Percentiles rank a stretch among this genome's conserved stretches.
Evolutionary conservation across 2,888 invertebrate species (phyloP).

Genomic region (Drosophila meridiana): DNA sequence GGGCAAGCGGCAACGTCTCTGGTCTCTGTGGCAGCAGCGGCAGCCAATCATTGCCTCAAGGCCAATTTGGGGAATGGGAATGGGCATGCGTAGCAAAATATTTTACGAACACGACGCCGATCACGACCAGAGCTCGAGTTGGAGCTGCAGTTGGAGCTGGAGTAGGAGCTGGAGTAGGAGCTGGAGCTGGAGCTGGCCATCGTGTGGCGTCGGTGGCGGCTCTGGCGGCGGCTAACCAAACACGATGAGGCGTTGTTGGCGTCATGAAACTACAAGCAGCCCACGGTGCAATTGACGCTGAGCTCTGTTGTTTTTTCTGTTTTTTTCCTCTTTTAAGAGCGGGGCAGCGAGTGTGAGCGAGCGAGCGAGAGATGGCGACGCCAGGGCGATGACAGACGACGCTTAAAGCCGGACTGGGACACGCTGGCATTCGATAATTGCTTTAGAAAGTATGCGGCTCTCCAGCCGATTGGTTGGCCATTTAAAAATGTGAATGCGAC

Average conservation of each 20-base stretch:
- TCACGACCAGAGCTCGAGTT: constrained; percentile 48
- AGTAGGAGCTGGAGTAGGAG: constrained; percentile 5
- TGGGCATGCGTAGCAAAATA: constrained; percentile 66
- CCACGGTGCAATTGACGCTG: constrained; percentile 69
- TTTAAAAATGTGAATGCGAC: constrained; percentile 53
- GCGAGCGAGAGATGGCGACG: constrained; percentile 61
- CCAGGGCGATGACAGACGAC: constrained; percentile 65
- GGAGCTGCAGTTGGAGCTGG: constrained; percentile 8
- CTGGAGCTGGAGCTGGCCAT: constrained; percentile 23
- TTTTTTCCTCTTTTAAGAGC: neutral
- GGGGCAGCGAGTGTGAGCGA: neutral
- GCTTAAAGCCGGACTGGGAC: constrained; percentile 34
- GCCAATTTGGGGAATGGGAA: constrained; percentile 72
- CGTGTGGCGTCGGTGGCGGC: constrained; percentile 77
- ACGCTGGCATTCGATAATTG: constrained; percentile 80
- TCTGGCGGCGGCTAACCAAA: constrained; percentile 82
- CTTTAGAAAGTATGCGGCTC: constrained; percentile 78
- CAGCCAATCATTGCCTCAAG: constrained; percentile 81
- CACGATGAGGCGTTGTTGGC: constrained; percentile 84
- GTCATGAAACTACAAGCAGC: constrained; percentile 82
- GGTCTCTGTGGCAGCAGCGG: constrained; percentile 29
- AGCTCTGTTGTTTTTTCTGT: constrained; percentile 3
- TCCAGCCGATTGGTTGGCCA: constrained; percentile 70
- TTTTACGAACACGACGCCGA: constrained; percentile 67
- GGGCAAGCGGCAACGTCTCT: constrained; percentile 2